Conservation (phyloP, 2,888 invertebrate genomes). For the Acleris literana region DNA sequence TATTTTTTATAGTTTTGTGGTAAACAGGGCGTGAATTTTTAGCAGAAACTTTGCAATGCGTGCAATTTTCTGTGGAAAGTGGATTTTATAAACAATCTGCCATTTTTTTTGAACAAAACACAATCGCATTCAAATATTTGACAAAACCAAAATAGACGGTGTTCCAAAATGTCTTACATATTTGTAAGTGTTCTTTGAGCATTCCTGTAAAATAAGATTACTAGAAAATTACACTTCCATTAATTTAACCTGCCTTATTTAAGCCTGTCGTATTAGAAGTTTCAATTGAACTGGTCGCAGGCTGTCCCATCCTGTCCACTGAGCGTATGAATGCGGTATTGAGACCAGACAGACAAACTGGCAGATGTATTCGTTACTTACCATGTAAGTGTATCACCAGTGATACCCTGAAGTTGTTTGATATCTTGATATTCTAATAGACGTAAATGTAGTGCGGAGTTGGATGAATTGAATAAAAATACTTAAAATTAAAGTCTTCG, state of each 20-base stretch:
- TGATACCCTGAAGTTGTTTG: slow-evolving; percentile 36
- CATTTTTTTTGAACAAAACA: no score
- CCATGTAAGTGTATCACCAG: slow-evolving; percentile 50
- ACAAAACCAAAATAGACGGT: no score
- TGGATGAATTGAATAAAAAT: no score
- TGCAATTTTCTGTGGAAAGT: no score
- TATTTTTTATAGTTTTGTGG: no score
- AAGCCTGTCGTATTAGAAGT: slow-evolving; percentile 19
- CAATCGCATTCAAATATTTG: no score
- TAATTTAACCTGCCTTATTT: slow-evolving; percentile 22
- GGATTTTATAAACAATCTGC: no score
- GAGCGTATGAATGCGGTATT: slow-evolving; percentile 61
- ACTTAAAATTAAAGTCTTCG: no score
- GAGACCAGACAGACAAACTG: slow-evolving; percentile 52
- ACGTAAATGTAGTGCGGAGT: not conserved
- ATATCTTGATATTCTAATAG: slow-evolving; percentile 27
- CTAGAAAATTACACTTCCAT: slow-evolving; percentile 3
- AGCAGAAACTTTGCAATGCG: no score
- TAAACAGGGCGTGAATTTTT: no score
- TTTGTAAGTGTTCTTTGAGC: no score
- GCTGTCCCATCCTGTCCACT: slow-evolving; percentile 48
- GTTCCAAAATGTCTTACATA: no score
- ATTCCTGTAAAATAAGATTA: not conserved
- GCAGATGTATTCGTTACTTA: slow-evolving; percentile 68
- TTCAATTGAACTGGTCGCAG: slow-evolving; percentile 38